Conservation (phyloP, 2,113 vertebrate species). For the Lophura nycthemera region DNA sequence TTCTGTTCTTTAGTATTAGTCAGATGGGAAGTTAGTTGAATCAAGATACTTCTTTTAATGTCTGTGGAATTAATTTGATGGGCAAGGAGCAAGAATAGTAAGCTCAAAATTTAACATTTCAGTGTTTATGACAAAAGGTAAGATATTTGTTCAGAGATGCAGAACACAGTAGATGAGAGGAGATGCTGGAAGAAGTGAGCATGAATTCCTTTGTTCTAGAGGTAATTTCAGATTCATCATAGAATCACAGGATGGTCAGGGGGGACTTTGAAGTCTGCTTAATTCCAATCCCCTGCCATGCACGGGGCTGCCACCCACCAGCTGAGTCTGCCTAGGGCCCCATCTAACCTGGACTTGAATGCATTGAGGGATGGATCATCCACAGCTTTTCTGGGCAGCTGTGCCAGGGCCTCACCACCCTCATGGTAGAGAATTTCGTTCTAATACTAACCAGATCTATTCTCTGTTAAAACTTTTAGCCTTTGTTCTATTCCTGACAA, state of each 20-base stretch:
- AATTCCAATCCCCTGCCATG: no score
- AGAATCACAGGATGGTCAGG: no score
- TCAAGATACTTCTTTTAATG: not conserved
- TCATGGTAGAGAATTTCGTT: no score
- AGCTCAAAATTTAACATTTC: not conserved
- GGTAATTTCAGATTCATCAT: not conserved
- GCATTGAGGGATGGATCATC: no score
- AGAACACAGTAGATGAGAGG: not conserved
- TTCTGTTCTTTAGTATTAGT: not conserved
- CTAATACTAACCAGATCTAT: no score
- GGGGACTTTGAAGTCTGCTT: no score
- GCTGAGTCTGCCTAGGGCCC: no score
- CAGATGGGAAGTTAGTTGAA: not conserved
- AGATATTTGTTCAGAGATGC: not conserved
- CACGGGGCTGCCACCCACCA: no score
- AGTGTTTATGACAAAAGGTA: not conserved
- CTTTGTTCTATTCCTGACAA: not conserved
- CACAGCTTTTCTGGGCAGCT: no score
- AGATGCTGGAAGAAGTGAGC: not conserved
- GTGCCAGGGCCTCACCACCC: no score
- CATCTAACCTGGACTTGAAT: no score
- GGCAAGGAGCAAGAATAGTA: not conserved
- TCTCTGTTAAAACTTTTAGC: not conserved
- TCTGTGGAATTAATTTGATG: not conserved
- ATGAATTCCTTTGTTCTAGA: not conserved